phyloP scores from a whole-genome alignment of 2,797 vertebrate genomes.

The Erpetoichthys calabaricus region DNA sequence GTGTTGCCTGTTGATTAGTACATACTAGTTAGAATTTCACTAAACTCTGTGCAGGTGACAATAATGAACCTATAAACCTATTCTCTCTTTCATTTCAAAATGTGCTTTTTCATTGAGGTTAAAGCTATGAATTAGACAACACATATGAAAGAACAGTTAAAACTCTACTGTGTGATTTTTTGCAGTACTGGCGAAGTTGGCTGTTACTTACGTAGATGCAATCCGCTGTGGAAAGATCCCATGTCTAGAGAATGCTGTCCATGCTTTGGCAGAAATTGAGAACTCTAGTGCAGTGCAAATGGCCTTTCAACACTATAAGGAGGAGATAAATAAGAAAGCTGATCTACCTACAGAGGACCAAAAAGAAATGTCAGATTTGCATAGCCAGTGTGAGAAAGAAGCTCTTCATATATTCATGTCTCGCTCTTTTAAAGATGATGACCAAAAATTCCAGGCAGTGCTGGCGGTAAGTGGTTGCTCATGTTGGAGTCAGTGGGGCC shows the following conservation, averaged over 20 bases:
- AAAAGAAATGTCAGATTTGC: slow-evolving; percentile 23
- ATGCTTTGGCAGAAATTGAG: slow-evolving; percentile 27
- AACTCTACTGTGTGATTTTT: no score
- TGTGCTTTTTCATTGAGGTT: no score
- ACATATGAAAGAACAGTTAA: no score
- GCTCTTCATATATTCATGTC: slow-evolving; percentile 19
- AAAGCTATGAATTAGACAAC: no score
- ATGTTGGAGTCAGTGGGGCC: no score
- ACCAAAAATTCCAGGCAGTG: slow-evolving; percentile 15
- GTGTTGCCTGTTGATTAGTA: no score
- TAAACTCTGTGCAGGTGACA: no score
- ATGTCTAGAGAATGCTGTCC: slow-evolving; percentile 38
- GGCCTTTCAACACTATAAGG: slow-evolving; percentile 21
- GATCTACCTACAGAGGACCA: slow-evolving; percentile 21
- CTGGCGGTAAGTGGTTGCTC: no score
- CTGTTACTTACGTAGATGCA: slow-evolving; percentile 25
- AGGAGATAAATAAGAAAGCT: slow-evolving; percentile 7
- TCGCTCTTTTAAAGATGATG: slow-evolving; percentile 21
- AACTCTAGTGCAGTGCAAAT: slow-evolving; percentile 23
- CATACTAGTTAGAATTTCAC: no score
- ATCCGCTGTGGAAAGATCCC: slow-evolving; percentile 32
- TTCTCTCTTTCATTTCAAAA: no score
- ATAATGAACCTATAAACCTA: no score
- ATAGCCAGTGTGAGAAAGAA: slow-evolving; percentile 17
- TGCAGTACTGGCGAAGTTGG: slow-evolving; percentile 30